Conservation (phyloP, 2,888 invertebrate genomes). For the Siphonodentalium dalli region DNA sequence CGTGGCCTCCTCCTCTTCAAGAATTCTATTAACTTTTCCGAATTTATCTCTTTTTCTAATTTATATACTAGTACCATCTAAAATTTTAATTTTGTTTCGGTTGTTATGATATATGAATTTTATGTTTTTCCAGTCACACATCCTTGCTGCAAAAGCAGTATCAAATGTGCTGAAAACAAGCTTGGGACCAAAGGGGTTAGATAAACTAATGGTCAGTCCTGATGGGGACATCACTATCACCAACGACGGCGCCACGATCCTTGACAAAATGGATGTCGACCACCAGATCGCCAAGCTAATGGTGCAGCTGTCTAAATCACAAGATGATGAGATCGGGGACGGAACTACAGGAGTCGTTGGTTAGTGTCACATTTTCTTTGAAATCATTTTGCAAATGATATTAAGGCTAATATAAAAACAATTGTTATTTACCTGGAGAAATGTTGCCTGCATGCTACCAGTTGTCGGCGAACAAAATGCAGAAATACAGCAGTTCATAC, state of each 20-base stretch:
- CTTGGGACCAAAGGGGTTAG: conserved; percentile 92
- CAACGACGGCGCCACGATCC: conserved; percentile 99
- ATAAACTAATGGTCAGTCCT: conserved; percentile 95
- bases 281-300: conserved; percentile 97
- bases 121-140: conserved; percentile 83
- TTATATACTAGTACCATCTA: too few relatives aligned
- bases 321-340: conserved; percentile 99
- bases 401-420: background rate
- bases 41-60: too few relatives aligned
- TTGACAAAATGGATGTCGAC: conserved; percentile 98
- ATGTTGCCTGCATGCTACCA: too few relatives aligned
- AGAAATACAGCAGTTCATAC: too few relatives aligned
- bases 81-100: too few relatives aligned
- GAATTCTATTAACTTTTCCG: too few relatives aligned
- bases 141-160: conserved; percentile 93
- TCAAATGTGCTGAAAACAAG: conserved; percentile 89
- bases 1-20: too few relatives aligned
- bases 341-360: conserved; percentile 98
- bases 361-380: conserved; percentile 49
- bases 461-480: too few relatives aligned
- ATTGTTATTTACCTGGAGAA: background rate
- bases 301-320: conserved; percentile 97
- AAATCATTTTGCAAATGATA: background rate
- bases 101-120: conserved; percentile 1
- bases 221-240: conserved; percentile 98